These are phyloP conservation scores for Eurytoma adleriae DNA, from an alignment of 2,888 invertebrate genomes.

Conservation along the genomic window DNA sequence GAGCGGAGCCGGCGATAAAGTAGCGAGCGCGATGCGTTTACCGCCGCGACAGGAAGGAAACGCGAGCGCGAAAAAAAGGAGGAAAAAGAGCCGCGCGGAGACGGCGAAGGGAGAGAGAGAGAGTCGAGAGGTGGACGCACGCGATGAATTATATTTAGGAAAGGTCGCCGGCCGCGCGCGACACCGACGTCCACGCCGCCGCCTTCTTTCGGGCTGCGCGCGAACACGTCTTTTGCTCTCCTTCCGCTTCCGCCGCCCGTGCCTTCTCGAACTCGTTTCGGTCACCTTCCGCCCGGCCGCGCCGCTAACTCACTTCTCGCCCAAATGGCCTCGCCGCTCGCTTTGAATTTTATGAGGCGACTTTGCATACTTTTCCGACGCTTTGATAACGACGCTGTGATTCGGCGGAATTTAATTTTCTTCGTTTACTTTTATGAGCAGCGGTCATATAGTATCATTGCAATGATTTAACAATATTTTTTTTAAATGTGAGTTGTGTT, in stretches of 20 bases:
- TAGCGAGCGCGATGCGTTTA: not conserved
- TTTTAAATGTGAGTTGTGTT: too few relatives aligned
- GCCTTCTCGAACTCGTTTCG: too few relatives aligned
- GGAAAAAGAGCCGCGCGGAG: not conserved
- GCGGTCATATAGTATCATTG: not conserved
- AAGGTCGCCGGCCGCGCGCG: constrained; percentile 52
- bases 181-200: constrained; percentile 19
- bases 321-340: not conserved
- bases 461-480: too few relatives aligned
- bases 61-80: constrained; percentile 7
- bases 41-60: not conserved
- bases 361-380: too few relatives aligned
- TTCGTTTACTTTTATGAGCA: not conserved
- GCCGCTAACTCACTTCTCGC: not conserved
- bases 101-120: not conserved
- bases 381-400: not conserved
- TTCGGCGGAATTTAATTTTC: not conserved
- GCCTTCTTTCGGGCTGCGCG: constrained; percentile 10
- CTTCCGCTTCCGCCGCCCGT: constrained; percentile 10
- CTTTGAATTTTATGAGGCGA: not conserved
- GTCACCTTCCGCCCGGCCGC: not conserved
- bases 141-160: constrained; percentile 64
- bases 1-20: constrained; percentile 18
- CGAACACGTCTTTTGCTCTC: constrained; percentile 4
- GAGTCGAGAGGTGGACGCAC: constrained; percentile 26